Percentiles rank a stretch among this genome's conserved stretches.
These are phyloP conservation scores for Psix sp. DNA, from an alignment of 1,140 invertebrate genomes.

Conservation along the genomic window DNA sequence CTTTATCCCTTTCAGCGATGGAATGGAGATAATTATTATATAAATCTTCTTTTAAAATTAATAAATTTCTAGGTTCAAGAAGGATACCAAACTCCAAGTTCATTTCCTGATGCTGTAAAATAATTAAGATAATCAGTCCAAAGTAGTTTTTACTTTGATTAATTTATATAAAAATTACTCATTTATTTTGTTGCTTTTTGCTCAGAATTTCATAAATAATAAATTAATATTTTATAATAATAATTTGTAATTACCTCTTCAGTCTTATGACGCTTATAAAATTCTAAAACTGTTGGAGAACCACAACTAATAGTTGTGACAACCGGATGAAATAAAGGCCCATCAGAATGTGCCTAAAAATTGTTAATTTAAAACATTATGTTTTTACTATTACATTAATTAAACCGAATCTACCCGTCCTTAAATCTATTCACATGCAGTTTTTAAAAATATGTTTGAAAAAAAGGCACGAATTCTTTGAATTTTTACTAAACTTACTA, in stretches of 20 bases:
- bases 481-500: too few relatives aligned
- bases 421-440: too few relatives aligned
- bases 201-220: too few relatives aligned
- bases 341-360: conserved; percentile 92
- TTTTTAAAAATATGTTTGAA: too few relatives aligned
- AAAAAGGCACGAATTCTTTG: too few relatives aligned
- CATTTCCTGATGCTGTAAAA: conserved; percentile 64
- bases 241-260: conserved; percentile 74
- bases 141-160: background rate
- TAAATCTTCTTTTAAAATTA: conserved; percentile 89
- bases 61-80: conserved; percentile 90
- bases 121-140: too few relatives aligned
- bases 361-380: conserved; percentile 3
- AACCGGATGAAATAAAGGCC: conserved; percentile 93
- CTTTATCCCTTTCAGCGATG: conserved; percentile 86
- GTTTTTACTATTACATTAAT: too few relatives aligned
- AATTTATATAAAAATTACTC: background rate
- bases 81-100: conserved; percentile 82
- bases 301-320: conserved; percentile 95
- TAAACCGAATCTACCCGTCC: too few relatives aligned
- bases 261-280: conserved; percentile 80
- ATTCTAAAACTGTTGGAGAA: conserved; percentile 92
- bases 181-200: too few relatives aligned
- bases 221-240: too few relatives aligned
- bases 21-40: conserved; percentile 93